Percentiles rank a stretch among this genome's conserved stretches.
phyloP scores from a whole-genome alignment of 2,888 invertebrate species.

The Scaptomyza cyrtandrae region DNA sequence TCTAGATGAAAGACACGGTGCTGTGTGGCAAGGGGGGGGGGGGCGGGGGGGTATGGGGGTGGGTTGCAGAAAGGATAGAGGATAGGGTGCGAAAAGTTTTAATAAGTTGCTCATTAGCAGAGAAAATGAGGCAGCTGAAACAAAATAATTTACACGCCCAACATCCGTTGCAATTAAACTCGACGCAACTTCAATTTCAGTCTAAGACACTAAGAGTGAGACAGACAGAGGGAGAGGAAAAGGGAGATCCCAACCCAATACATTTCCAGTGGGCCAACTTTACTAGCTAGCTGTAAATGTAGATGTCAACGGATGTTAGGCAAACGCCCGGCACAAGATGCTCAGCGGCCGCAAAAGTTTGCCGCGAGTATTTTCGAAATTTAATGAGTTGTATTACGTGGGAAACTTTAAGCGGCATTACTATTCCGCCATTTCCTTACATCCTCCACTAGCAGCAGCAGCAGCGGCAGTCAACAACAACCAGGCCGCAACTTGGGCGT shows the following conservation, averaged over 20 bases:
- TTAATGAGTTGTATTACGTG: conserved; percentile 76
- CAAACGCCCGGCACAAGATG: conserved; percentile 47
- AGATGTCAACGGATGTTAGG: conserved; percentile 76
- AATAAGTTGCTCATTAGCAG: conserved; percentile 78
- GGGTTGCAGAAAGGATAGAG: background rate
- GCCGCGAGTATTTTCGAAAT: conserved; percentile 75
- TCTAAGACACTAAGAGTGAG: conserved; percentile 17
- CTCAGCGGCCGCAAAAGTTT: conserved; percentile 53
- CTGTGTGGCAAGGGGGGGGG: too few species aligned
- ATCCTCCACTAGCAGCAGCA: background rate
- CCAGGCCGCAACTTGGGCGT: conserved; percentile 47
- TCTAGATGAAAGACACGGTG: conserved; percentile 9
- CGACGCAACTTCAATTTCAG: conserved; percentile 56
- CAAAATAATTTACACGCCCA: conserved; percentile 78
- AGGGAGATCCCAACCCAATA: background rate
- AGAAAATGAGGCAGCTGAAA: conserved; percentile 67
- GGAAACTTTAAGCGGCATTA: conserved; percentile 58
- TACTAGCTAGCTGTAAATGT: conserved; percentile 57
- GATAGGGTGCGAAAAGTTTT: conserved; percentile 55
- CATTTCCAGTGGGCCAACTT: conserved; percentile 45
- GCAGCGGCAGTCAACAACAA: conserved; percentile 10
- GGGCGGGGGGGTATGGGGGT: too few species aligned
- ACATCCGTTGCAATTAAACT: conserved; percentile 78
- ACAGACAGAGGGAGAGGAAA: background rate
- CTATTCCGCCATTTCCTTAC: conserved; percentile 38